Conservation (phyloP, 2,888 invertebrate genomes). For the Myopa tessellatipennis region DNA sequence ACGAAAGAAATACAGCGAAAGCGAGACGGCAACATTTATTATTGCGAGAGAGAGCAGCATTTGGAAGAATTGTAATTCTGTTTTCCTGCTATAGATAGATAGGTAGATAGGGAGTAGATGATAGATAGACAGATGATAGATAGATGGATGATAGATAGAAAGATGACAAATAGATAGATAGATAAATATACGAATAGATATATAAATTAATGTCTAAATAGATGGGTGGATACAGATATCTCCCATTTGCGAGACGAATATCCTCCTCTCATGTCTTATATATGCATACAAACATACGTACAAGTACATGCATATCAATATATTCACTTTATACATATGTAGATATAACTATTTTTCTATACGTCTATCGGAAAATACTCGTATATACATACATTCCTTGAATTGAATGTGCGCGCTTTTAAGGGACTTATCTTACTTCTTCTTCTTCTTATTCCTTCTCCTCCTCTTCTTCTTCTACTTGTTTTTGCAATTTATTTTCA, state of each 20-base stretch:
- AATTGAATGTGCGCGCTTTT: constrained; percentile 34
- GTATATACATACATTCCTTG: constrained; percentile 25
- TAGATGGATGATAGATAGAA: background rate
- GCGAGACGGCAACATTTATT: no score
- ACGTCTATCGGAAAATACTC: constrained; percentile 11
- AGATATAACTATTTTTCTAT: background rate
- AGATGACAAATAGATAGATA: constrained; percentile 1
- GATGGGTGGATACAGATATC: background rate
- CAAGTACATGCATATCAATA: background rate
- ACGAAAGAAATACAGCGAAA: no score
- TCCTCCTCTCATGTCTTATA: background rate
- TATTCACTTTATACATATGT: background rate
- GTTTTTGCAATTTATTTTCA: no score
- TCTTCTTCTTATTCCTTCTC: no score
- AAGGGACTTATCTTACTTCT: background rate
- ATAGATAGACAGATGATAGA: background rate
- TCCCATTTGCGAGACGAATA: background rate
- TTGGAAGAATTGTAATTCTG: no score
- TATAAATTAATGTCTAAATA: background rate
- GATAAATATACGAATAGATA: background rate
- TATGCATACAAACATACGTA: background rate
- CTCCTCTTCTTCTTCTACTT: no score
- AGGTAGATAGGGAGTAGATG: background rate
- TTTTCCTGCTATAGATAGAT: background rate
- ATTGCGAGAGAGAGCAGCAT: no score